These are phyloP conservation scores for Athrips mouffetella DNA, from an alignment of 2,888 invertebrate genomes.

Conservation along the genomic window DNA sequence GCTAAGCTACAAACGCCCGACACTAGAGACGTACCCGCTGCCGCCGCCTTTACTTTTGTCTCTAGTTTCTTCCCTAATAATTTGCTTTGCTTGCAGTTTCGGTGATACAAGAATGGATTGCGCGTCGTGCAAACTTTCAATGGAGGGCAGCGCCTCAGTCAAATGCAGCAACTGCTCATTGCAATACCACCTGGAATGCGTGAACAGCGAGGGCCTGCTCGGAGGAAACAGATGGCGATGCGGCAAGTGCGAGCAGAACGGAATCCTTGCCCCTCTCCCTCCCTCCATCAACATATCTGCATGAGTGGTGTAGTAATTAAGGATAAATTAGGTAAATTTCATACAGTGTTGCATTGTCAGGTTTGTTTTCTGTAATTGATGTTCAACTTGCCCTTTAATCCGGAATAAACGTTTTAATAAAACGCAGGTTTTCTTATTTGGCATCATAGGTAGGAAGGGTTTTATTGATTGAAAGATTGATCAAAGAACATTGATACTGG, in stretches of 20 bases:
- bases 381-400: slow-evolving; percentile 18
- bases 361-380: slow-evolving; percentile 26
- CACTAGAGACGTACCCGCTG: too few species aligned
- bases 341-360: slow-evolving; percentile 9
- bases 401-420: not conserved
- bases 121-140: slow-evolving; percentile 55
- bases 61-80: not conserved
- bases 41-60: too few species aligned
- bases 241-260: slow-evolving; percentile 47
- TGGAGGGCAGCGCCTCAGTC: slow-evolving; percentile 58
- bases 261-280: slow-evolving; percentile 23
- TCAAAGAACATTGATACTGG: too few species aligned
- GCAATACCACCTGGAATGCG: slow-evolving; percentile 61
- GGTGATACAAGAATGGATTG: slow-evolving; percentile 48
- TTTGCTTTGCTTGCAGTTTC: not conserved
- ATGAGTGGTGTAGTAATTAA: slow-evolving; percentile 35
- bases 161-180: slow-evolving; percentile 59
- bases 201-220: slow-evolving; percentile 47
- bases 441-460: not conserved
- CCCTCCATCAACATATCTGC: slow-evolving; percentile 32
- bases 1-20: too few species aligned
- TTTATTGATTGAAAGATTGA: too few species aligned
- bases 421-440: not conserved
- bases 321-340: too few species aligned
- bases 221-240: slow-evolving; percentile 56